Conservation (phyloP, 2,113 vertebrate genomes). For the Excalfactoria chinensis region DNA sequence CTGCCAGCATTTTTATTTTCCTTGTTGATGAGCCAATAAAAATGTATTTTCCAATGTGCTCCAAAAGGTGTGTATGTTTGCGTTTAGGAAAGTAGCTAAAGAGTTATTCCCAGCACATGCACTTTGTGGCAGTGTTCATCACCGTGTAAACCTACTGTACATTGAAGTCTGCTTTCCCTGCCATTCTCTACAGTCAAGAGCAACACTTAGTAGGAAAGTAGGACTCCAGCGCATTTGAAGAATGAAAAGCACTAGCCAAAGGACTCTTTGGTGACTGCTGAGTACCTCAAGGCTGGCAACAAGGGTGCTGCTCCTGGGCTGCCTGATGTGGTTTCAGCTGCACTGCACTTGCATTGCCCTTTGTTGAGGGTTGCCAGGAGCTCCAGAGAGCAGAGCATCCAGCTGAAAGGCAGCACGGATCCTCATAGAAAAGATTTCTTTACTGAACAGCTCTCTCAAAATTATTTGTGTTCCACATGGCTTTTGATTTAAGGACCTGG, state of each 20-base stretch:
- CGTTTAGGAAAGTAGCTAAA: neutral
- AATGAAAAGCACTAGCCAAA: neutral
- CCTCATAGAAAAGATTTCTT: neutral
- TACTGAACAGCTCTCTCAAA: neutral
- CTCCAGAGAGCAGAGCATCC: neutral
- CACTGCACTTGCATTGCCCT: neutral
- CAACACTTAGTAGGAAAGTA: neutral
- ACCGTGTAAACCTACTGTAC: neutral
- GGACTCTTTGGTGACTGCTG: neutral
- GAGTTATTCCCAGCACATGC: neutral
- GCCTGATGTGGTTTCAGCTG: neutral
- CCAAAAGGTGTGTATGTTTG: neutral
- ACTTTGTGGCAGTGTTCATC: neutral
- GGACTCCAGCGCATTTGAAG: neutral
- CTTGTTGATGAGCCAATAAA: neutral
- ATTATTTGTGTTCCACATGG: neutral
- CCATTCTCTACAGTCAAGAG: neutral
- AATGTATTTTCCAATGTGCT: slow-evolving; percentile 24
- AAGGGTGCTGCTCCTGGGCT: neutral
- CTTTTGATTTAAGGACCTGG: neutral
- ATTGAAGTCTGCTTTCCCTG: fast-evolving
- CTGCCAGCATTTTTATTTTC: slow-evolving; percentile 55
- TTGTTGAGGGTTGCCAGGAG: neutral
- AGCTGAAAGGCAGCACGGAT: fast-evolving
- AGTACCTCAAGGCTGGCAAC: neutral